Base-by-base conservation (phyloP, 2,888 invertebrate genomes). In the Noctua janthe region DNA sequence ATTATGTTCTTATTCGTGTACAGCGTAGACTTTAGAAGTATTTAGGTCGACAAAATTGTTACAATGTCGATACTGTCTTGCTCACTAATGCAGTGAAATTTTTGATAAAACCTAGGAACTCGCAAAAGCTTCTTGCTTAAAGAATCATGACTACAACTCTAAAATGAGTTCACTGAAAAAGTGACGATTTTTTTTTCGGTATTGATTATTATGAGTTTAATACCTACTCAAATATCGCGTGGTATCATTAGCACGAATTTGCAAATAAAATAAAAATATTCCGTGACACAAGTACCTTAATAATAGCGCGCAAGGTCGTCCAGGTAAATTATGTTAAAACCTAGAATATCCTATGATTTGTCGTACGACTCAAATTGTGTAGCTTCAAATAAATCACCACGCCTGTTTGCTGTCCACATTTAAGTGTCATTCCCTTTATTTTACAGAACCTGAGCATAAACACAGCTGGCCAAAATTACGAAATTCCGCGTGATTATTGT, bases 241-340 rank as follows among this genome's bases (percentile, higher is more conserved):
- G 91, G 90, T 87, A 87, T 89, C 85, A 87, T 90, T 82, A 85
- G 80, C 80, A 72, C 59, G 78, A 84, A 86, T 87, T 80, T 75
- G 62, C 85, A 85, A 85, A 87, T 87, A 81, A 81, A 84, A 85
- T 87, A 87, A 84, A 89, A 86, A 84, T 82, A 76, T 86, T 75
- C 82, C 86, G 83, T 88, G 88, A 87, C 86, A 83, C 76, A 76
- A 73, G 83, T 84, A 82, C 73, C 79, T 80, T 83, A 81, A 86
- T 87, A 87, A 83, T 87, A 88, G 85, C 85, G 87, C 84, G 76
- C 88, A 89, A 90, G 89, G 90, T 89, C 87, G 80, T 74, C 75
- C 39, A 84, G 79, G 82, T 83, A 81, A 80, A 81, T 86, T 87
- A 87, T 85, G 81, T 76, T 78, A 74, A 35, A 80, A 79, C 82